These are phyloP conservation scores for Ceratotherium simum DNA, from an alignment of 2,113 vertebrate genomes.

Conservation along the genomic window DNA sequence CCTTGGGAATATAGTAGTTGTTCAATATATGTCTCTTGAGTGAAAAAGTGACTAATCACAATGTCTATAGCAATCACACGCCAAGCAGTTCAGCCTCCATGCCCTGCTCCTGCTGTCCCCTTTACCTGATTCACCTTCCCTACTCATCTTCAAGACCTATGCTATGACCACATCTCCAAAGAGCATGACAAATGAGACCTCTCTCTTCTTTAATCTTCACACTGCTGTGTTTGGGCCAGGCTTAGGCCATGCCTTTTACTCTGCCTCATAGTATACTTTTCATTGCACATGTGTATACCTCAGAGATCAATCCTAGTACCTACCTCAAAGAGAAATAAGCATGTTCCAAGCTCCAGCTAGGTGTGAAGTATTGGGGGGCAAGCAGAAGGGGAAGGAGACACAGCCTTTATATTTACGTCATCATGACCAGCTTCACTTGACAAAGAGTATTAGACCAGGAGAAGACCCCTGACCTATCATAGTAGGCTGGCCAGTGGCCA, in stretches of 20 bases:
- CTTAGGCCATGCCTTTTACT: background rate
- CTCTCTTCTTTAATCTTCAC: background rate
- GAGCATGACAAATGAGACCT: too few species aligned
- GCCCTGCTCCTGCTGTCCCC: fast-evolving
- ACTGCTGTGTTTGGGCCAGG: too few species aligned
- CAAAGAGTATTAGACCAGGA: background rate
- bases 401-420: fast-evolving
- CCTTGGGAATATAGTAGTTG: background rate
- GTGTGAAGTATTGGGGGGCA: background rate
- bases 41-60: background rate
- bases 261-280: too few species aligned
- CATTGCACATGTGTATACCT: background rate
- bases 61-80: background rate
- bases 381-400: background rate
- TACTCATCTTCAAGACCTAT: background rate
- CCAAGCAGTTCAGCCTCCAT: fast-evolving
- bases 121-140: background rate
- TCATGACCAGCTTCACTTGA: background rate
- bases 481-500: background rate
- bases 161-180: background rate
- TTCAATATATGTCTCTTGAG: background rate
- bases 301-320: background rate
- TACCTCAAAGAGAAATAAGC: background rate
- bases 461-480: fast-evolving
- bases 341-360: background rate